Evolutionary conservation across 2,113 vertebrate genomes (phyloP).

Genomic region (Thamnaconus septentrionalis): DNA sequence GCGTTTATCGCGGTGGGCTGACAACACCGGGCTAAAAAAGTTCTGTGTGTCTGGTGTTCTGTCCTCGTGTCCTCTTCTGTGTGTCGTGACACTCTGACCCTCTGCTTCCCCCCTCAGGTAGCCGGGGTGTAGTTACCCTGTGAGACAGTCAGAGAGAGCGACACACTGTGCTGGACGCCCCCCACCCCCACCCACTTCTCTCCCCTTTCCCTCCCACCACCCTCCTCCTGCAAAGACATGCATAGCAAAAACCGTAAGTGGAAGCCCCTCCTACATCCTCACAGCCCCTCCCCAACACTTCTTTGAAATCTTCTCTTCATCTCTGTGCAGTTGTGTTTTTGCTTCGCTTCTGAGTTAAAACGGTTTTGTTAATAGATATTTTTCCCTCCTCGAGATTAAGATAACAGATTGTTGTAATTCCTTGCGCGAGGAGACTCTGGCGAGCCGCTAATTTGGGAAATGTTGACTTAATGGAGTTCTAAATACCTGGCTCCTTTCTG

Average conservation of each 20-base stretch:
- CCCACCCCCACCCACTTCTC: neutral
- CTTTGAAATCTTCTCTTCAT: slow-evolving; percentile 28
- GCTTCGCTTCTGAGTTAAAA: slow-evolving; percentile 7
- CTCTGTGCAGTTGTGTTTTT: slow-evolving; percentile 14
- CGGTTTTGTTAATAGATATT: no score
- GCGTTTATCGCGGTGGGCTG: no score
- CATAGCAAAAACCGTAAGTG: slow-evolving; percentile 82
- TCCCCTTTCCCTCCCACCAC: slow-evolving; percentile 45
- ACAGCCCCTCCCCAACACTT: neutral
- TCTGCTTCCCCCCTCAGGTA: slow-evolving; percentile 70
- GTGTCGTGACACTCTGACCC: slow-evolving; percentile 38
- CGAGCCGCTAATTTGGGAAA: slow-evolving; percentile 45
- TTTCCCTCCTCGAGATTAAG: no score
- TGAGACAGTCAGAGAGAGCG: slow-evolving; percentile 71
- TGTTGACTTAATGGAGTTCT: slow-evolving; percentile 25
- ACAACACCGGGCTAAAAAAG: no score
- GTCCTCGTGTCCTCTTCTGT: neutral
- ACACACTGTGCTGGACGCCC: slow-evolving; percentile 61
- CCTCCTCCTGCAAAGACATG: slow-evolving; percentile 72
- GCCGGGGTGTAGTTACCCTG: slow-evolving; percentile 72
- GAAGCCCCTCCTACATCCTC: slow-evolving; percentile 32
- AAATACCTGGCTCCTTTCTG: slow-evolving; percentile 15
- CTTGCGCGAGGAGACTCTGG: slow-evolving; percentile 28
- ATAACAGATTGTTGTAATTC: slow-evolving; percentile 23
- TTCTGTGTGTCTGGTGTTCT: neutral